phyloP scores from a whole-genome alignment of 2,113 vertebrate genomes.

The Podiceps cristatus region DNA sequence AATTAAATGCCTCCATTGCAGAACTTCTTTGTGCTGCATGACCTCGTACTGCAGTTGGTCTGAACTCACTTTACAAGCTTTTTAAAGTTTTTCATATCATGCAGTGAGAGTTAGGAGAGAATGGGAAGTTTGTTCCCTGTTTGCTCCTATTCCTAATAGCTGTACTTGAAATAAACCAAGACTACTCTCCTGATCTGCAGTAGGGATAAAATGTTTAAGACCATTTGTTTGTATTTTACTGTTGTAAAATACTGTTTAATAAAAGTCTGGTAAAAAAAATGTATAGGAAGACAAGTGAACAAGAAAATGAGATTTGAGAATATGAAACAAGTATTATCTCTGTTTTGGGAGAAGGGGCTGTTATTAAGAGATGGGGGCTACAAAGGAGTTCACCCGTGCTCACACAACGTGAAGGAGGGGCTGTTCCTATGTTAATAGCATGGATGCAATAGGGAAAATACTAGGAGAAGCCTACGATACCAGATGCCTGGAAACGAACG shows the following conservation, averaged over 20 bases:
- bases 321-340: not conserved
- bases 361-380: not conserved
- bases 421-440: fast-evolving
- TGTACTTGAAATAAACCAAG: no score
- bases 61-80: not conserved
- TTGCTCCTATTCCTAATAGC: not conserved
- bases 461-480: fast-evolving
- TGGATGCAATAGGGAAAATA: not conserved
- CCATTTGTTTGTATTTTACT: no score
- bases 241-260: no score
- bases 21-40: not conserved
- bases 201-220: not conserved
- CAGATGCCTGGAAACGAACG: fast-evolving
- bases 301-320: not conserved
- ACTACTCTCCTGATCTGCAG: not conserved
- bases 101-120: not conserved
- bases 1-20: not conserved
- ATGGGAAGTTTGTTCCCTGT: not conserved
- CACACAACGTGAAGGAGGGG: not conserved
- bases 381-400: not conserved
- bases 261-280: not conserved
- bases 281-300: not conserved
- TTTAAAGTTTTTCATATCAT: not conserved
- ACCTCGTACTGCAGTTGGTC: not conserved
- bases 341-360: not conserved